Evolutionary conservation across 2,888 invertebrate species (phyloP).

Genomic region (Pollenia griseotomentosa): DNA sequence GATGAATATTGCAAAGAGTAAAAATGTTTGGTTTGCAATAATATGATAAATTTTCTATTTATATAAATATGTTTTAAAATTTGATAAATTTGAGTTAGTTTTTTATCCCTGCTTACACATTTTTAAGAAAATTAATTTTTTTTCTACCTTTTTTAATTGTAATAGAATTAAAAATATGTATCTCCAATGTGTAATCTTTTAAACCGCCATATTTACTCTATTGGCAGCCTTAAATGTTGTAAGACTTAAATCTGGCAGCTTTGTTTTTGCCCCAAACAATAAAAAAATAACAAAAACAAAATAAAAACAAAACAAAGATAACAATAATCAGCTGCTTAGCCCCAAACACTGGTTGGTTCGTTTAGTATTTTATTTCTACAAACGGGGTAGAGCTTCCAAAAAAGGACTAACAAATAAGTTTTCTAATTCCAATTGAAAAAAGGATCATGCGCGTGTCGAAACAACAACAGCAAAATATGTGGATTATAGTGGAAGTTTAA

Average conservation of each 20-base stretch:
- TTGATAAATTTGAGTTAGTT: too few species aligned
- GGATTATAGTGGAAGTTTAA: conserved; percentile 60
- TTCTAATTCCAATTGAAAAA: conserved; percentile 46
- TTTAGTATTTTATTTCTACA: neutral
- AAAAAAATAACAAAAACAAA: conserved; percentile 49
- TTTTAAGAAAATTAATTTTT: too few species aligned
- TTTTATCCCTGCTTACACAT: too few species aligned
- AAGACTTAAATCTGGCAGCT: conserved; percentile 28
- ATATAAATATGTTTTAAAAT: too few species aligned
- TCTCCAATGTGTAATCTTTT: too few species aligned
- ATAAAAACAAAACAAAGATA: conserved; percentile 59
- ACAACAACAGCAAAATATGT: conserved; percentile 36
- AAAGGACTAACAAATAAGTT: conserved; percentile 31
- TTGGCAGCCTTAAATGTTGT: neutral
- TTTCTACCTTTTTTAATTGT: neutral
- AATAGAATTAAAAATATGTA: too few species aligned
- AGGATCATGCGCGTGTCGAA: conserved; percentile 68
- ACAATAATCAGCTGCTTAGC: conserved; percentile 63
- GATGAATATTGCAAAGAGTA: too few species aligned
- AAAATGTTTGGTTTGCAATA: too few species aligned
- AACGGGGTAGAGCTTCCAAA: conserved; percentile 32
- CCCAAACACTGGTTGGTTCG: conserved; percentile 17
- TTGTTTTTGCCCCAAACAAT: neutral
- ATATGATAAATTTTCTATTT: too few species aligned
- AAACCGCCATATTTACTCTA: neutral